These are phyloP conservation scores for Triops longicaudatus DNA, from an alignment of 1,140 invertebrate species.

Conservation along the genomic window DNA sequence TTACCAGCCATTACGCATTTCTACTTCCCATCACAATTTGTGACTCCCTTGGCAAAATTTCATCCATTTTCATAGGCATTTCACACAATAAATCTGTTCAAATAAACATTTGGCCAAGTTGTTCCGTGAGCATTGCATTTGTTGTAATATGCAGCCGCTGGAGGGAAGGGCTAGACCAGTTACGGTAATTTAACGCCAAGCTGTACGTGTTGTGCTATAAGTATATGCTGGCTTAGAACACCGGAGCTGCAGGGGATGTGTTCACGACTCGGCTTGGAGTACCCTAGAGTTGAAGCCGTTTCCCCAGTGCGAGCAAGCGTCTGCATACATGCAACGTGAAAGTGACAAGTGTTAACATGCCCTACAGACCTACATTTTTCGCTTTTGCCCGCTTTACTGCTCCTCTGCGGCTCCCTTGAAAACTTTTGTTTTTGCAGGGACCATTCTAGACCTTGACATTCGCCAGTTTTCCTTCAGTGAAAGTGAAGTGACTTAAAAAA, in stretches of 20 bases:
- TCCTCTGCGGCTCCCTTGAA: not conserved
- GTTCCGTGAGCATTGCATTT: not conserved
- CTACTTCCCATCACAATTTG: not conserved
- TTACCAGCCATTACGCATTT: slow-evolving; percentile 1
- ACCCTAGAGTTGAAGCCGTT: not conserved
- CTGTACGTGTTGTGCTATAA: not conserved
- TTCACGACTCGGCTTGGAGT: not conserved
- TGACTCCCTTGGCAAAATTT: too few relatives aligned
- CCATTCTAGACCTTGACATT: not conserved
- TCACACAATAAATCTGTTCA: too few relatives aligned
- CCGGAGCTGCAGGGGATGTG: slow-evolving; percentile 7
- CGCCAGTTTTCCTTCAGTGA: not conserved
- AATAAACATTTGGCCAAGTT: not conserved
- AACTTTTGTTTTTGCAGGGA: not conserved
- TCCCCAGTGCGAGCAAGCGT: not conserved
- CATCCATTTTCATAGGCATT: too few relatives aligned
- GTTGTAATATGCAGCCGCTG: not conserved
- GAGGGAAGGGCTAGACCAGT: slow-evolving; percentile 4
- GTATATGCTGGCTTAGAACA: not conserved
- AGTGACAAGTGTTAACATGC: slow-evolving; percentile 9
- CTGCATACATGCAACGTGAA: slow-evolving; percentile 7
- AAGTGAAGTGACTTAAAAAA: not conserved
- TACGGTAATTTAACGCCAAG: slow-evolving; percentile 15
- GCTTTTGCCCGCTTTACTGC: not conserved
- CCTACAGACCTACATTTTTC: slow-evolving; percentile 6